Evolutionary conservation across 2,888 invertebrate genomes (phyloP).

Genomic region (Gerris lacustris): DNA sequence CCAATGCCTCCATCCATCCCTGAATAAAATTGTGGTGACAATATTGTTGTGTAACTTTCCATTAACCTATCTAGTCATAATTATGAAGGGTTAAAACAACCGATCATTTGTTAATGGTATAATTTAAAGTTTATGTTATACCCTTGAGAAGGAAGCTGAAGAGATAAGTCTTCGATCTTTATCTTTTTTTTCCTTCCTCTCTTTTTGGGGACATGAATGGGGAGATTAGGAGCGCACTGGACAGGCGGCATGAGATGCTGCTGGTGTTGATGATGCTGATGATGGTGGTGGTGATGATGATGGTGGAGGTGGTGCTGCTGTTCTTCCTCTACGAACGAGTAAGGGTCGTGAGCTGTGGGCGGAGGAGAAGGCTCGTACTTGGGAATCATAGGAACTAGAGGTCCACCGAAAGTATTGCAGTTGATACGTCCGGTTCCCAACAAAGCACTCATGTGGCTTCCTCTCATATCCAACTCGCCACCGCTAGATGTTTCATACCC

Average conservation of each 20-base stretch:
- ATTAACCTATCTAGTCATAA: too few relatives aligned
- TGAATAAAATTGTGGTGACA: too few relatives aligned
- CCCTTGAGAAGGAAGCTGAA: constrained; percentile 13
- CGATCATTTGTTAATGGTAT: too few relatives aligned
- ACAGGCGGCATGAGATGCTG: constrained; percentile 37
- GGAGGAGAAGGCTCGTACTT: constrained; percentile 26
- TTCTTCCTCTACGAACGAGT: constrained; percentile 70
- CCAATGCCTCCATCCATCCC: too few relatives aligned
- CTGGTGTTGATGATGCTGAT: constrained; percentile 20
- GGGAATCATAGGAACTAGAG: constrained; percentile 20
- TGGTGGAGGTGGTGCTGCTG: constrained; percentile 26
- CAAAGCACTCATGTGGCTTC: constrained; percentile 17
- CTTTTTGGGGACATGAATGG: constrained; percentile 46
- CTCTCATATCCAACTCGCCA: constrained; percentile 34
- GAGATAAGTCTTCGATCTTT: constrained; percentile 37
- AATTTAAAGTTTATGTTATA: neutral
- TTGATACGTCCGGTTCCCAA: neutral
- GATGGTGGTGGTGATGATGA: constrained; percentile 26
- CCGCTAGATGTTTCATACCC: constrained; percentile 72
- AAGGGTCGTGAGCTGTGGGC: constrained; percentile 47
- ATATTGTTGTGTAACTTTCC: too few relatives aligned
- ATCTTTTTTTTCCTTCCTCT: constrained; percentile 75
- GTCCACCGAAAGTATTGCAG: neutral
- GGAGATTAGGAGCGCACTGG: constrained; percentile 25
- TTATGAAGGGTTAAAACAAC: too few relatives aligned